These are phyloP conservation scores for Irena cyanogastra DNA, from an alignment of 2,113 vertebrate species.

Conservation along the genomic window DNA sequence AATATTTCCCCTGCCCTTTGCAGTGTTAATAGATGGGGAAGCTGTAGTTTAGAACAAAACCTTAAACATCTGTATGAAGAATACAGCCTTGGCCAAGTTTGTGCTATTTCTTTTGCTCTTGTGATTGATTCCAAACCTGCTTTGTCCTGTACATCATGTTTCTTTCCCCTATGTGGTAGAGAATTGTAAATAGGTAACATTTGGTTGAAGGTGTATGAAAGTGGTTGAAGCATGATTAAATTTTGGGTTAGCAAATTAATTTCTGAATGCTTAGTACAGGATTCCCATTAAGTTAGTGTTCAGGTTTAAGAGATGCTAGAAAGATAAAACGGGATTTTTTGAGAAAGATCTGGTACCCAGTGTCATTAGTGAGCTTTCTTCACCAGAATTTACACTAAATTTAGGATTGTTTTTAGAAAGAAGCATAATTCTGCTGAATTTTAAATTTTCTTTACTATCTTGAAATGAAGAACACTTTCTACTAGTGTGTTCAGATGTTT, in stretches of 20 bases:
- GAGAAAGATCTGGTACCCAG: not conserved
- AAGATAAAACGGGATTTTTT: not conserved
- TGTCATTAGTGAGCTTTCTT: not conserved
- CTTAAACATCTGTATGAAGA: not conserved
- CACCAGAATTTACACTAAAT: not conserved
- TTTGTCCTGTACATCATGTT: not conserved
- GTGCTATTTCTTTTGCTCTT: not conserved
- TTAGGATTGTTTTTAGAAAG: not conserved
- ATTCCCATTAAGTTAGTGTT: not conserved
- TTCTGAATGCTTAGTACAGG: not conserved
- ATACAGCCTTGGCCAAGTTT: fast-evolving
- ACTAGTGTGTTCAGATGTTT: not conserved
- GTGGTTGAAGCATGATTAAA: not conserved
- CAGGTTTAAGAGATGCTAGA: not conserved
- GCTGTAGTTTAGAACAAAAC: not conserved
- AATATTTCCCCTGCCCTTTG: not conserved
- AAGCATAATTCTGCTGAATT: not conserved
- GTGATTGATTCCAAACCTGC: not conserved
- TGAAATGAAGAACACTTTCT: not conserved
- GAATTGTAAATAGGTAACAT: not conserved
- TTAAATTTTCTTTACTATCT: not conserved
- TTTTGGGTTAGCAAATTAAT: not conserved
- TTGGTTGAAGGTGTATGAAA: not conserved
- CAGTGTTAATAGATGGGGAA: not conserved
- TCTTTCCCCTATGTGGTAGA: fast-evolving